phyloP scores from a whole-genome alignment of 2,113 vertebrate species.

The Cepphus grylle region DNA sequence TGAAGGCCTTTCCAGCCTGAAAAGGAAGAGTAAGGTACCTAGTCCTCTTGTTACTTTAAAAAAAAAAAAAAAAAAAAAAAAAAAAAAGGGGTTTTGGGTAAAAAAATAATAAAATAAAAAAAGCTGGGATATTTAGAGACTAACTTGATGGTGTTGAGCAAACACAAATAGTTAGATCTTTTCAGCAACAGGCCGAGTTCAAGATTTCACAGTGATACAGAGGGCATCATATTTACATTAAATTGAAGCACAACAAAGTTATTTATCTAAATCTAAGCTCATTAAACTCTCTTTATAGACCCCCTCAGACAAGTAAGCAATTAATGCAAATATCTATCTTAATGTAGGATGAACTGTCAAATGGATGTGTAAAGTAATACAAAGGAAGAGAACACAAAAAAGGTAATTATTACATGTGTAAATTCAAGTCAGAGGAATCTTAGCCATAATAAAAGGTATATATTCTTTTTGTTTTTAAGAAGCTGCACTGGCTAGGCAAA shows the following conservation, averaged over 20 bases:
- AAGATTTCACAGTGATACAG: background rate
- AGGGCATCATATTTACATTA: background rate
- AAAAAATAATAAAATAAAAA: background rate
- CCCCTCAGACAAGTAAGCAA: background rate
- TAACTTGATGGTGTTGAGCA: background rate
- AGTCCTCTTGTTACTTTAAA: background rate
- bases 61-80: background rate
- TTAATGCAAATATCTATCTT: background rate
- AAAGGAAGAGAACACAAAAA: background rate
- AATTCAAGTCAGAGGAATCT: background rate
- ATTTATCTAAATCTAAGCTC: background rate
- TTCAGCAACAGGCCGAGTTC: background rate
- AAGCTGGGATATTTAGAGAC: background rate
- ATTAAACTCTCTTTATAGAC: background rate
- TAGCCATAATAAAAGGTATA: background rate
- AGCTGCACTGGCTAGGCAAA: background rate
- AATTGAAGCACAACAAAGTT: background rate
- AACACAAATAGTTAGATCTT: background rate
- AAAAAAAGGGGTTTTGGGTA: fast-evolving
- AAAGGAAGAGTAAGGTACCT: background rate
- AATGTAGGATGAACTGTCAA: background rate
- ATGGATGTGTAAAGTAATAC: background rate
- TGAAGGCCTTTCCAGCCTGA: background rate
- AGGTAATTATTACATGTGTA: background rate
- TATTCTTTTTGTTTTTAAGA: background rate